Base-by-base conservation (phyloP, 2,797 vertebrate species). In the Odontamblyopus rebecca region DNA sequence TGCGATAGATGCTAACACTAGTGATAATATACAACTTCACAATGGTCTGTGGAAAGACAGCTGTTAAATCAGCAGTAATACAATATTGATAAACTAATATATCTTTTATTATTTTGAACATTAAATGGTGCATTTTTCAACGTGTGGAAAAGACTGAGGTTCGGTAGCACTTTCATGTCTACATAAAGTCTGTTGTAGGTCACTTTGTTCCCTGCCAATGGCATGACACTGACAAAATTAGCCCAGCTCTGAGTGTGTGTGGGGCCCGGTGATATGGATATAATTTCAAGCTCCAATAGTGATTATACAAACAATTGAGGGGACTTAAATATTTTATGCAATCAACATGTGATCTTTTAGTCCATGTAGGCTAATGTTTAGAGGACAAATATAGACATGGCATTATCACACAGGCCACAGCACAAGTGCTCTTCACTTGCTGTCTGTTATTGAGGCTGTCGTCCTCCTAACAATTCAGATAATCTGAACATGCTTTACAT, bases 221-320 rank as follows among this genome's bases (percentile, higher is more conserved):
- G 11, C 54, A 19, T 68, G 57, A 59, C 29, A 72, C 26, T 68
- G 68, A 78, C 68, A 70, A 56, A 71, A 54, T 74, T 67, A 81
- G 64, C 69, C 23, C 26, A 71, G 26, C 41, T 48, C 26, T 66
- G 15, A 54, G 32, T 63, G 48, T 56, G 48, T 56, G 56, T 64
- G 38, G 11, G 61, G 8, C 18, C 12, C 9, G 44, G 62, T 26
- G 38, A 15, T 29, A 4, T 50, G 65, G 65, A 18, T 67, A 12
- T 67, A 11, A 67, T 67, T 53, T 67, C 64, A 30, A 19, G 64
- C 44, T 30, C 13, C 48, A 19, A n/a, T 32, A 54, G 65, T 54
- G 48, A 66, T 51, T 26, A 13, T 44, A 48, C 15, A 26, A 27
- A 50, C 44, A 5, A 66, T 19, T 66, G 27, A 53, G 48, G 7